Base-by-base conservation (phyloP, 2,113 vertebrate species). In the Mirza zaza region DNA sequence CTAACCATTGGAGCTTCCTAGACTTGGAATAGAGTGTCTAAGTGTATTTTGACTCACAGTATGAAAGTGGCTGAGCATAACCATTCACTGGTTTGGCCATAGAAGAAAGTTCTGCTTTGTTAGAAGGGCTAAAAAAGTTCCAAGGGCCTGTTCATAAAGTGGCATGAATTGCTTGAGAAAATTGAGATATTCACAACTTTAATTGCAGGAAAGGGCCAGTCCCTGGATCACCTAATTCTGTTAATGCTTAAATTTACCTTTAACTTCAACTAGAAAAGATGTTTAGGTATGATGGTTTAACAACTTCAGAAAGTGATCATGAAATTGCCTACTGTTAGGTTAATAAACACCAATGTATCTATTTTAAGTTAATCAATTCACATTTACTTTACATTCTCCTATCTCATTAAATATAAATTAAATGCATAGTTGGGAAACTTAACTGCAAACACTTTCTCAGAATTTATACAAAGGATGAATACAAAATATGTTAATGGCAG, bases 391-490 rank as follows among this genome's bases (percentile, higher is more conserved):
- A 96, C 67, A 80, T 97, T 87, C 32, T 90, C 52, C 50, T 96
- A 81, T 95, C 93, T 98, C 96, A 97, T 98, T 98, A 98, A 98
- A 98, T 97, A 97, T 96, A 97, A 98, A 98, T 97, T 97, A 92
- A 98, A 96, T 97, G 97, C 95, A 96, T 97, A 93, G 95, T 98
- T 98, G 81, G 93, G 97, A 98, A 97, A 71, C 96, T 98, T 85
- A 97, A 91, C 80, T 94, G 91, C 98, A 98, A 97, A 94, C 34
- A 84, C 97, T 97, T 87, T 95, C 42, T 42, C 45, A 81, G 67
- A 96, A 97, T 97, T 97, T 98, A 94, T 90, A 92, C 84, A 97
- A 94, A 97, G 91, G 55, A 89, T 90, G 86, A 97, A 95, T 97
- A 93, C 76, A 97, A 98, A 97, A 96, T 97, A 96, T 82, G 67